These are phyloP conservation scores for Silurus asotus DNA, from an alignment of 2,113 vertebrate species.

Conservation along the genomic window DNA sequence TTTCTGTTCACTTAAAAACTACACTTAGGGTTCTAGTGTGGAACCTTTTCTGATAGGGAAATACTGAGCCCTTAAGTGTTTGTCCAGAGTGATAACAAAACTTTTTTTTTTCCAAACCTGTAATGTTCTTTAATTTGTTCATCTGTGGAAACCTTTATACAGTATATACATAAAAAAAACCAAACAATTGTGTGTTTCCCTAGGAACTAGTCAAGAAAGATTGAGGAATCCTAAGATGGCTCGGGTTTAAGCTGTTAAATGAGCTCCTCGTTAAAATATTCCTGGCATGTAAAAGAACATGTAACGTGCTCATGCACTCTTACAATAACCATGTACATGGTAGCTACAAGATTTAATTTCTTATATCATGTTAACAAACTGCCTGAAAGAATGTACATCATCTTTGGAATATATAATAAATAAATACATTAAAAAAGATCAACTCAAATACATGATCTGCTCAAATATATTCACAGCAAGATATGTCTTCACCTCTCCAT, in stretches of 20 bases:
- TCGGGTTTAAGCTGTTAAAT: background rate
- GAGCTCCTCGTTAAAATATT: background rate
- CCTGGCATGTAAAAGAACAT: background rate
- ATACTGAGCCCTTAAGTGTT: background rate
- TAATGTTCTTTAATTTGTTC: conserved; percentile 3
- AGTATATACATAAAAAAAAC: background rate
- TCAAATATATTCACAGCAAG: background rate
- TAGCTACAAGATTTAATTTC: background rate
- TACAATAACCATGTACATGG: background rate
- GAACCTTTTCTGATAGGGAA: background rate
- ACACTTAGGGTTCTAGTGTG: background rate
- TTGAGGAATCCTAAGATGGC: background rate
- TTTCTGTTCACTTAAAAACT: background rate
- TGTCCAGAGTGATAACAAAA: background rate
- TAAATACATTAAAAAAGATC: background rate
- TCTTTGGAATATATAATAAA: background rate
- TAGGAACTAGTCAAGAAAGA: background rate
- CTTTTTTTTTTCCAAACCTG: background rate
- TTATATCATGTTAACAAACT: background rate
- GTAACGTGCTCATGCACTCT: background rate
- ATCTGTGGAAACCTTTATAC: background rate
- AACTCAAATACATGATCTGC: background rate
- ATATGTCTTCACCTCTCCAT: background rate
- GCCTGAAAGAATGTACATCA: background rate
- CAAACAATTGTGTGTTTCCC: background rate